phyloP scores from a whole-genome alignment of 2,888 invertebrate genomes.

The Formica aserva region DNA sequence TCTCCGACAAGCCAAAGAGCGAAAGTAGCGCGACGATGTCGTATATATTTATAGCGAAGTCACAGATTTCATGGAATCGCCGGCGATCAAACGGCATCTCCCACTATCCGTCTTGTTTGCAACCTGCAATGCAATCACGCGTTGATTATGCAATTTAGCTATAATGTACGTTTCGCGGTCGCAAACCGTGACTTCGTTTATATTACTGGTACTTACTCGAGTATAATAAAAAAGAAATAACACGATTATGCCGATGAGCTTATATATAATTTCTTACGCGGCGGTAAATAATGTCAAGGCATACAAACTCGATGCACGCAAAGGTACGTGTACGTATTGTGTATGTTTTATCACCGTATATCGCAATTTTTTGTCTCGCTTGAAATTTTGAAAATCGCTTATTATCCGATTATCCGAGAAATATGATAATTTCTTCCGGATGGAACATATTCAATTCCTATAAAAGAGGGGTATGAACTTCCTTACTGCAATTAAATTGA shows the following conservation, averaged over 20 bases:
- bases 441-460: background rate
- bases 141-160: slow-evolving; percentile 24
- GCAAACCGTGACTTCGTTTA: background rate
- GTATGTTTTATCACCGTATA: background rate
- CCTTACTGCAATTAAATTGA: background rate
- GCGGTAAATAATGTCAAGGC: background rate
- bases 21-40: background rate
- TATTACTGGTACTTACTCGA: background rate
- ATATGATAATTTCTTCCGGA: background rate
- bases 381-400: background rate
- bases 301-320: background rate
- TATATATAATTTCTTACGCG: background rate
- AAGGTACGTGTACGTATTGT: background rate
- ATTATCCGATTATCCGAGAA: background rate
- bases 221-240: background rate
- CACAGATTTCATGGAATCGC: slow-evolving; percentile 5
- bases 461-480: too few relatives aligned
- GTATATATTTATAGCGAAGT: slow-evolving; percentile 22
- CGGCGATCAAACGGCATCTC: background rate
- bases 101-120: background rate
- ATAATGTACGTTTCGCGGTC: background rate
- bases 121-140: background rate
- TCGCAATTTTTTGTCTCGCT: background rate
- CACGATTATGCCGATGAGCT: background rate
- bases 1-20: background rate